Conservation (phyloP, 2,797 vertebrate genomes). For the Cirrhinus molitorella region DNA sequence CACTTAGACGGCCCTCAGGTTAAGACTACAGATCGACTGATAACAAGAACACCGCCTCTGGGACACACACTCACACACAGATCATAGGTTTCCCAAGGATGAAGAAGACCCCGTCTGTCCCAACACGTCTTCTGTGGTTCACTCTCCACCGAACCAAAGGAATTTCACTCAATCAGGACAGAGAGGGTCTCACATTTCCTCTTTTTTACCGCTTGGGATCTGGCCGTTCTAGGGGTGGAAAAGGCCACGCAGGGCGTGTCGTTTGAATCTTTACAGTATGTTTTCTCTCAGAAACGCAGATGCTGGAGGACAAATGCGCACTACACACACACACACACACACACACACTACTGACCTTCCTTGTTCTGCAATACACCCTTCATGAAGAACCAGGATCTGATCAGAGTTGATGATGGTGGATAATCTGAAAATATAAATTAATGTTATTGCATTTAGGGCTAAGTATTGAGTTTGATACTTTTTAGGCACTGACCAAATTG, state of each 20-base stretch:
- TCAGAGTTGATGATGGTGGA: constrained; percentile 87
- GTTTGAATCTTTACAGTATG: constrained; percentile 23
- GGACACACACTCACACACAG: constrained; percentile 30
- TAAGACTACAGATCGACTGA: constrained; percentile 58
- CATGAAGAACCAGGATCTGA: constrained; percentile 89
- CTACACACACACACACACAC: not conserved
- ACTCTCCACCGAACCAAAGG: constrained; percentile 40
- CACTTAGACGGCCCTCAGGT: constrained; percentile 58
- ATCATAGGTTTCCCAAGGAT: constrained; percentile 11
- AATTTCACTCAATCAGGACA: constrained; percentile 44
- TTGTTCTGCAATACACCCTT: constrained; percentile 82
- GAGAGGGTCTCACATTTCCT: constrained; percentile 34
- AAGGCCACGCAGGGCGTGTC: not conserved
- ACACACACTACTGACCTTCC: constrained; percentile 81
- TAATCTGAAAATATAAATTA: constrained; percentile 75
- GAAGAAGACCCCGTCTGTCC: constrained; percentile 48
- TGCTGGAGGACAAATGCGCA: not conserved
- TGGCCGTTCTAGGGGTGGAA: not conserved
- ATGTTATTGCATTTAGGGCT: not conserved
- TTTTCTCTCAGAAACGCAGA: not conserved
- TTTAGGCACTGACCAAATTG: too few species aligned
- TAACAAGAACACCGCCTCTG: constrained; percentile 50
- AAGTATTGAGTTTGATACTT: too few species aligned
- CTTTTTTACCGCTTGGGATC: not conserved
- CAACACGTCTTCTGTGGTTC: constrained; percentile 51